Percentiles rank a stretch among this genome's conserved stretches.
Conservation (phyloP, 2,888 invertebrate genomes). For the Chaitophorus viminalis region DNA sequence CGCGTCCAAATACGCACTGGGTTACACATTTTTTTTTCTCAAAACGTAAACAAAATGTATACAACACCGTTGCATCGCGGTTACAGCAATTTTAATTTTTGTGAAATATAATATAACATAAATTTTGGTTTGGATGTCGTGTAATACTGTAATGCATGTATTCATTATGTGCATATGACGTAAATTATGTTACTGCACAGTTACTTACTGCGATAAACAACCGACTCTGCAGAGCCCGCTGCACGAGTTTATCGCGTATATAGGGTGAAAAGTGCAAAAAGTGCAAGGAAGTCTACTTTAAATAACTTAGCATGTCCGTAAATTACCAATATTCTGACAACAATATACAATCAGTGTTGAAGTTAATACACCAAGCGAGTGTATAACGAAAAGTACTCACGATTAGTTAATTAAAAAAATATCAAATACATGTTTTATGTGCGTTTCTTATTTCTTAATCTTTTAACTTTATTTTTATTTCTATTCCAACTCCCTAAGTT, state of each 20-base stretch:
- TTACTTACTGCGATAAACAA: too few species aligned
- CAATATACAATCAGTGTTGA: not conserved
- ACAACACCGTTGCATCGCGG: not conserved
- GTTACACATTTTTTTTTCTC: not conserved
- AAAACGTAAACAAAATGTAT: slow-evolving; percentile 22
- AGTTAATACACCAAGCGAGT: not conserved
- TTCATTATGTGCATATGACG: too few species aligned
- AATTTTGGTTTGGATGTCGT: not conserved
- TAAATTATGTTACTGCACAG: too few species aligned
- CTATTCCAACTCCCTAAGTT: too few species aligned
- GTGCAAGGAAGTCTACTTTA: not conserved
- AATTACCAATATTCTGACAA: not conserved
- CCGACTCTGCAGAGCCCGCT: not conserved
- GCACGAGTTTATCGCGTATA: not conserved
- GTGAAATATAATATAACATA: not conserved
- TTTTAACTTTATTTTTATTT: too few species aligned
- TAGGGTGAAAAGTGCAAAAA: not conserved
- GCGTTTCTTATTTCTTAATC: too few species aligned
- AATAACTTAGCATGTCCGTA: not conserved
- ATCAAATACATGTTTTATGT: not conserved
- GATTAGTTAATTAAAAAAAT: not conserved
- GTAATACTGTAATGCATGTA: not conserved
- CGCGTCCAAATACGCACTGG: slow-evolving; percentile 7
- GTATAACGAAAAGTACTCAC: not conserved
- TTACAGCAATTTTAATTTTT: not conserved